Base-by-base conservation (phyloP, 2,888 invertebrate genomes). In the Ornithoptera priamus region DNA sequence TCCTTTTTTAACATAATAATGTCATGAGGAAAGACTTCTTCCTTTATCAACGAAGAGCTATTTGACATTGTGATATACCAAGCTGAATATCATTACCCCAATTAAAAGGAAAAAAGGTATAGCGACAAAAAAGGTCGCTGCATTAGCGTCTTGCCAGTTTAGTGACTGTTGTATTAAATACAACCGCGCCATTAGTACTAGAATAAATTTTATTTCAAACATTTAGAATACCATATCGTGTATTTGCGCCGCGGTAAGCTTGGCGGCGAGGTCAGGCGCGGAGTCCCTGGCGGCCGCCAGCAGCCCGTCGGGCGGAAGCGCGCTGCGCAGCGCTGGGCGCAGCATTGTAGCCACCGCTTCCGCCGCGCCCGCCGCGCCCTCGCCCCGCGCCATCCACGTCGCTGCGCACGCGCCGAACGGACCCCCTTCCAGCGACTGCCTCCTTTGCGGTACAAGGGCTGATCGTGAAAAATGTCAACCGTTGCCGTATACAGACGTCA, bases 251-350 rank as follows among this genome's bases (percentile, higher is more conserved):
- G 95, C 94, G 24, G 95, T 93, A 76, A 97, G 91, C 76, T 94
- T 93, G 67, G 94, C 93, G 82, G 96, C 98, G 71, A 99, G 94
- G 80, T 95, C 95, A 81, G 95, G 96, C 62, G 98, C 98, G 73
- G 96, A 95, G 82, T 96, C 96, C 88, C 98, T 96, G 22, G 99
- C 98, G 75, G 96, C 94, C 70, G 96, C 96, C 93, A 99, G 97
- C 76, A 98, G 94, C 74, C 95, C 95, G 81, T 98, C 97, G 80
- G 97, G 96, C 73, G 93, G 90, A 71, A 94, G 88, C 72, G 90
- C 93, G 82, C 88, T 88, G 77, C 89, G 87, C 78, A 94, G 87
- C 73, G 94, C 93, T 73, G 94, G 93, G 74, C 92, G 92, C 77
- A 94, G 81, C 80, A 94, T 84, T 69, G 87, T 90, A 72, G 88